These are phyloP conservation scores for Aphaenogaster rudis DNA, from an alignment of 1,140 invertebrate species.

Conservation along the genomic window DNA sequence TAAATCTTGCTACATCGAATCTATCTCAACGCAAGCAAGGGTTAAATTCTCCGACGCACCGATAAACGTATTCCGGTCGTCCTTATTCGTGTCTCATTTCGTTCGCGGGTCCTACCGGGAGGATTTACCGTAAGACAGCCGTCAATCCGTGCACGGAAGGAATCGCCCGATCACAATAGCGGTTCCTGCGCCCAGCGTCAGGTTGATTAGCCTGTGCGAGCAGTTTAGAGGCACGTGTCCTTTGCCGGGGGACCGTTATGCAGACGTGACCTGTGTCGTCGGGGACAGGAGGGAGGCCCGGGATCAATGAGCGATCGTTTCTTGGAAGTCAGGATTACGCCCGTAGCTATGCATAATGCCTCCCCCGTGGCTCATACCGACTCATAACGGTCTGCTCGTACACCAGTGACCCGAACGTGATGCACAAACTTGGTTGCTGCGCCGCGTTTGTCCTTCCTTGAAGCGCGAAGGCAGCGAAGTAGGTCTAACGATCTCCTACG, in stretches of 20 bases:
- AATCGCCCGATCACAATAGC: constrained; percentile 67
- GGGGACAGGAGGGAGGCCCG: constrained; percentile 38
- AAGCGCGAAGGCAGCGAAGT: constrained; percentile 7
- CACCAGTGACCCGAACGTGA: constrained; percentile 71
- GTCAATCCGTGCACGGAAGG: constrained; percentile 34
- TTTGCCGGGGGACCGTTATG: constrained; percentile 73
- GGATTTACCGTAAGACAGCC: constrained; percentile 36
- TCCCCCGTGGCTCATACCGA: constrained; percentile 57
- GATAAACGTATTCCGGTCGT: background rate
- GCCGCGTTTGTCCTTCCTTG: constrained; percentile 57
- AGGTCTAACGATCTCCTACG: background rate
- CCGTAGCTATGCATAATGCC: constrained; percentile 74
- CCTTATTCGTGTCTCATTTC: constrained; percentile 34
- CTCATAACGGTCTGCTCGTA: constrained; percentile 73
- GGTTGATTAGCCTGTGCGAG: constrained; percentile 69
- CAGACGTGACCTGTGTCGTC: constrained; percentile 74
- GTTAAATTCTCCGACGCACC: background rate
- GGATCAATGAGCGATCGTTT: constrained; percentile 77
- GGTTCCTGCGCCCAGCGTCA: constrained; percentile 59
- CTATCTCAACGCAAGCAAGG: background rate
- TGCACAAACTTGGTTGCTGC: constrained; percentile 58
- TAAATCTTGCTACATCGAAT: constrained; percentile 6
- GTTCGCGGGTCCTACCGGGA: background rate
- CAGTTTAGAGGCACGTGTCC: constrained; percentile 74
- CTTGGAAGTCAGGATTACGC: constrained; percentile 75